A percentile compares a stretch with the other conserved stretches of the same genome.
phyloP scores from a whole-genome alignment of 1,140 invertebrate genomes.

The Carposina sasakii region DNA sequence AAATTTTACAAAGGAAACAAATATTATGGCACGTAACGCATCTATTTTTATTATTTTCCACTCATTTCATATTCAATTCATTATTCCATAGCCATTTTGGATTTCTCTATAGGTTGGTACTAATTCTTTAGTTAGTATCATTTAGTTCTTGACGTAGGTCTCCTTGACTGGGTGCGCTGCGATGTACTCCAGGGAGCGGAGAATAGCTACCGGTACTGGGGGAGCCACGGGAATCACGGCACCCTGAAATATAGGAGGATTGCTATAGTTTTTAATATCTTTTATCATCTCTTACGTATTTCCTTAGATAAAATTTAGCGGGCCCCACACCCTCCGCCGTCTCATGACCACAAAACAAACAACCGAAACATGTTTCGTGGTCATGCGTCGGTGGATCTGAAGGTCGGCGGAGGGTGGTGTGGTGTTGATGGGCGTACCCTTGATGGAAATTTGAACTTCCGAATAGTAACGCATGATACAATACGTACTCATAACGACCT shows the following conservation, averaged over 20 bases:
- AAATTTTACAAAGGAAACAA: no score
- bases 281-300: not conserved
- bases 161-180: slow-evolving; percentile 25
- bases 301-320: not conserved
- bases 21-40: no score
- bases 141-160: not conserved
- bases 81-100: no score
- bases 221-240: slow-evolving; percentile 76
- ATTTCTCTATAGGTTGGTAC: no score
- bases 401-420: no score
- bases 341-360: not conserved
- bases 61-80: no score
- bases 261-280: slow-evolving; percentile 5
- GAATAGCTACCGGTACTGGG: slow-evolving; percentile 56
- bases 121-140: no score
- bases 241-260: slow-evolving; percentile 27
- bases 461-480: no score
- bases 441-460: no score
- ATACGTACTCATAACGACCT: no score
- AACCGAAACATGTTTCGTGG: not conserved
- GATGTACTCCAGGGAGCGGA: slow-evolving; percentile 53
- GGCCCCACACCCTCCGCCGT: not conserved
- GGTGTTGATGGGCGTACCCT: no score
- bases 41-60: no score
- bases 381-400: not conserved